Evolutionary conservation across 2,888 invertebrate genomes (phyloP), one percentile per base, ranked within the genome.

Genomic region (Campopleginae sp.): DNA sequence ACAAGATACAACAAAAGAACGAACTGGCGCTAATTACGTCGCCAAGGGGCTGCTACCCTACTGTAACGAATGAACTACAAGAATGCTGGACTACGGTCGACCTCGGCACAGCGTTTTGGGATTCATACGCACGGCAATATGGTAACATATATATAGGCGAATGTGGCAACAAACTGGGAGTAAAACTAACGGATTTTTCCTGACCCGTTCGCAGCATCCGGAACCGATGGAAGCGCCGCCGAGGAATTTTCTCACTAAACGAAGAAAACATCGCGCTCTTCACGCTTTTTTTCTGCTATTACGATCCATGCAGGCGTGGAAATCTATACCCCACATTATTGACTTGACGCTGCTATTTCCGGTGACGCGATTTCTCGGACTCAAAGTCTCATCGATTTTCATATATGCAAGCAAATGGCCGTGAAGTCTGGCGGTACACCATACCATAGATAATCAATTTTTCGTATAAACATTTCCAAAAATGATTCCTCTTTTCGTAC

Each of bases 11-110:
- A 90, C 89, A 90, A 90, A 90, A 88, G 89, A 90, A 89, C 90
- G 89, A 92, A 92, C 91, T 90, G 90, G 89, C 90, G 90, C 91
- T 92, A 92, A 92, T 92, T 92, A 91, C 89, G 88, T 88, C 87
- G 88, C 88, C 86, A 88, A 81, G 81, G 82, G 85, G 82, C 83
- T 79, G 86, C 80, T 86, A 76, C 75, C 84, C 86, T 85, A 82
- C 87, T 87, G 89, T 89, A 82, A 86, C 89, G 88, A 89, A 89
- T 89, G 58, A 80, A 38, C 51, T 44, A 14, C 51, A 51, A 77
- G 66, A 72, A 84, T 79, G 75, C 65, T 46, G 48, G 71, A 66
- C 51, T 42, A 42, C 19, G 19, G 33, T 84, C 44, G 42, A 68
- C 66, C 70, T 31, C 51, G 38, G 23, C 70, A 27, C 46, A 46